Evolutionary conservation across 2,113 vertebrate species (phyloP).

Genomic region (Campylorhamphus procurvoides): DNA sequence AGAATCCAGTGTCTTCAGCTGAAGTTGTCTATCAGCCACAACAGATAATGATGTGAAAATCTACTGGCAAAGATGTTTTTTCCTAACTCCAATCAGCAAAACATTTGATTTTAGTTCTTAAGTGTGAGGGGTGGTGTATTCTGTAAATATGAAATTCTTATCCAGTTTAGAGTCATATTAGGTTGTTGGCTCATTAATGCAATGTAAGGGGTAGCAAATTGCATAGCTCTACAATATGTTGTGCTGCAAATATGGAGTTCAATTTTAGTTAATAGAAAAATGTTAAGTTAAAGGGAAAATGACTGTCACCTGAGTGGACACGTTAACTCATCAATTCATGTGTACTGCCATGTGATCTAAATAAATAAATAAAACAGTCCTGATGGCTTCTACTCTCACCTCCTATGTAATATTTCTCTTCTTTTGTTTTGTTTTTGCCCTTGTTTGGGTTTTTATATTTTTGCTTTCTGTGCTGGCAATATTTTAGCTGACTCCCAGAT

Average conservation of each 20-base stretch:
- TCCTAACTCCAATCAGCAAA: not conserved
- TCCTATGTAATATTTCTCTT: not conserved
- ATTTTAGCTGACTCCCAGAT: slow-evolving; percentile 43
- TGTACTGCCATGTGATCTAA: not conserved
- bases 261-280: not conserved
- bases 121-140: not conserved
- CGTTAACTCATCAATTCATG: not conserved
- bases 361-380: not conserved
- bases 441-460: not conserved
- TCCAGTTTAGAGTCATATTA: not conserved
- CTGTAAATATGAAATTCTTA: not conserved
- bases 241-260: not conserved
- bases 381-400: not conserved
- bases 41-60: not conserved
- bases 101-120: not conserved
- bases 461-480: not conserved
- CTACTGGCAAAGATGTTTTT: not conserved
- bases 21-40: not conserved
- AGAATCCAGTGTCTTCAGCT: not conserved
- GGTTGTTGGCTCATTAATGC: not conserved
- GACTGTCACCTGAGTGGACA: not conserved
- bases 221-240: not conserved
- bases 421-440: slow-evolving; percentile 2
- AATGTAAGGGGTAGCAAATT: not conserved
- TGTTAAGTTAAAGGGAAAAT: not conserved